Base-by-base conservation (phyloP, 2,113 vertebrate genomes). In the Caracal caracal region DNA sequence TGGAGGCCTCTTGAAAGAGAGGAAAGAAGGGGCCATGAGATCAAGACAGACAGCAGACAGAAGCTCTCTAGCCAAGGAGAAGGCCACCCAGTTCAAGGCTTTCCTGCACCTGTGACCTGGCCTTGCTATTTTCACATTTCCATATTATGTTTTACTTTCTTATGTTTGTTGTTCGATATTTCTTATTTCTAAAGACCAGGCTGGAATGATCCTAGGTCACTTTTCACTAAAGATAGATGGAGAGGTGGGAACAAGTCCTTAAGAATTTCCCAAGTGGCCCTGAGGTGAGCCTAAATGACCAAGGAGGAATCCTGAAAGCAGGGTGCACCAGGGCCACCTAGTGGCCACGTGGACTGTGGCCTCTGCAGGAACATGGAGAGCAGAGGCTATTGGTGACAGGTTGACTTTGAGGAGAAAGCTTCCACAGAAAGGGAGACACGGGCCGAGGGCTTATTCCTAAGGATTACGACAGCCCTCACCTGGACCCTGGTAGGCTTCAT, bases 251-350 rank as follows among this genome's bases (percentile, higher is more conserved):
- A 73, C 4, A 40, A 71, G 30, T 65, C 16, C 3, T 56, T 53
- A 75, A 68, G 56, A 95, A 93, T 65, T 68, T 79, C 68, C 26
- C 40, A 30, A 40, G 49, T 13, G 82, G 51, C 37, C 6, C 33
- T 20, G n/a, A 66, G 49, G 53, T 35, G 33, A 95, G 9, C n/a
- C 66, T 47, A 40, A 17, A 11, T 5, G 19, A 3, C 47, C 8
- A 10, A 17, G 5, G 53, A 76, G 90, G 68, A 47, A 47, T 81
- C 80, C 65, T 37, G 61, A 17, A 63, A 92, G 68, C 49, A 43
- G 90, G 59, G 70, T 95, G 81, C 83, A 80, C 51, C 51, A 47
- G 63, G 49, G 93, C 93, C 97, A 96, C 83, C 98, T 96, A 51
- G 89, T 92, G 95, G 83, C 71, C 68, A 78, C 10, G 2, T 33